Evolutionary conservation across 2,888 invertebrate species (phyloP), one percentile per base, ranked within the genome.

Genomic region (Fragum sueziense): DNA sequence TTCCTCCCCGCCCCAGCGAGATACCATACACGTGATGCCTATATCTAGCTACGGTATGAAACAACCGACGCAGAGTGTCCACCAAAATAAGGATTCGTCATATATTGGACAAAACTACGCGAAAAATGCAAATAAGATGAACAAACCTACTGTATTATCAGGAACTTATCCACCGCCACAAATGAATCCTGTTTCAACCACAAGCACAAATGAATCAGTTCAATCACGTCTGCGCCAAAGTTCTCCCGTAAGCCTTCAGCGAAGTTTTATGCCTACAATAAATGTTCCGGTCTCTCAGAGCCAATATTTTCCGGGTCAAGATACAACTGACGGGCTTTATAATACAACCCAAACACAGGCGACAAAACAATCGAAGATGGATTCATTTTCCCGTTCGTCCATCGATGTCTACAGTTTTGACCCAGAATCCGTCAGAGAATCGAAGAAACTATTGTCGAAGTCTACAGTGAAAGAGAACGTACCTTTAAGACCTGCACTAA

Each of bases 391-490:
- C 17, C 41, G 65, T 41, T 27, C 81, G 17, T 69, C 74, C 22
- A 78, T 81, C 61, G 81, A 81, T 71, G 75, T 77, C 47, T 69
- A 81, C 59, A 81, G 81, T 33, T 78, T 81, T 57, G 76, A 81
- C n/a, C 77, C 81, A 2, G 74, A 70, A 31, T 67, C 81, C 9
- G 52, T 80, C 7, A 27, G 17, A 61, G 51, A 37, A 17, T 65
- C 62, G 0, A 62, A 69, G 22, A n/a, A n/a, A 17, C 1, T 52
- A 14, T 52, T 52, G 7, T 52, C 52, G 0, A n/a, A 51, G 20
- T 69, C 69, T 22, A 17, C 17, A 9, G 7, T 31, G 11, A 73
- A 54, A 37, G n/a, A n/a, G n/a, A n/a, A n/a, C n/a, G n/a, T n/a
- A n/a, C n/a, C n/a, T n/a, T n/a, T n/a, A n/a, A n/a, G n/a, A n/a